phyloP scores from a whole-genome alignment of 1,140 invertebrate genomes.

The Homarus americanus region DNA sequence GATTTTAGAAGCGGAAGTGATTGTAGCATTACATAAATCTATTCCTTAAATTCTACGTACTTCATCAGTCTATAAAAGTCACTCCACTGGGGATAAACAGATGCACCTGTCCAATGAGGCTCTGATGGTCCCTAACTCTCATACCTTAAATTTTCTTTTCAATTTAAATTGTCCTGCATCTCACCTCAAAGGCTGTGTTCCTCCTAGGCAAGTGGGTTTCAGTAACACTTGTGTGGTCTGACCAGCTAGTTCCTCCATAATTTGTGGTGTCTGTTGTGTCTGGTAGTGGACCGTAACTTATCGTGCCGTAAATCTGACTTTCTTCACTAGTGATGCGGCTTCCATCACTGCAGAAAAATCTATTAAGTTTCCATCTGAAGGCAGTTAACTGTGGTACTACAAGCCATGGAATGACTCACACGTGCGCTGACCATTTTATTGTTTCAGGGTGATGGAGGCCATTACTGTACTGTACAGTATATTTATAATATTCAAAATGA shows the following conservation, averaged over 20 bases:
- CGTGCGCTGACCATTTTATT: neutral
- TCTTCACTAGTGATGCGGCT: constrained; percentile 59
- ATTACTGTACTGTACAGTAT: neutral
- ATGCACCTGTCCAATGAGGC: no score
- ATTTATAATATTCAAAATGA: neutral
- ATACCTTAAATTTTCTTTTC: neutral
- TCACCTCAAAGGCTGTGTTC: constrained; percentile 27
- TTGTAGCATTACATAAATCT: no score
- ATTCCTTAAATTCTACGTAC: no score
- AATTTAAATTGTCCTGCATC: neutral
- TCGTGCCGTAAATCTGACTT: constrained; percentile 34
- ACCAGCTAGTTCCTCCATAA: constrained; percentile 18
- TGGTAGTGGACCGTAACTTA: constrained; percentile 20
- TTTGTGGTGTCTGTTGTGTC: neutral
- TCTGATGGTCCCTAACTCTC: neutral
- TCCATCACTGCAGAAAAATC: constrained; percentile 31
- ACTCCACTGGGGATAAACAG: no score
- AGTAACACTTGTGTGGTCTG: neutral
- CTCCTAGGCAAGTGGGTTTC: constrained; percentile 13
- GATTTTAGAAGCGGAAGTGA: no score
- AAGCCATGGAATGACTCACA: neutral
- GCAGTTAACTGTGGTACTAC: neutral
- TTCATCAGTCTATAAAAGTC: no score
- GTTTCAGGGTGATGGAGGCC: neutral
- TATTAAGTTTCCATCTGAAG: neutral